A percentile compares a stretch with the other conserved stretches of the same genome.
Conservation (phyloP, 2,797 vertebrate species). For the Platalea minor region DNA sequence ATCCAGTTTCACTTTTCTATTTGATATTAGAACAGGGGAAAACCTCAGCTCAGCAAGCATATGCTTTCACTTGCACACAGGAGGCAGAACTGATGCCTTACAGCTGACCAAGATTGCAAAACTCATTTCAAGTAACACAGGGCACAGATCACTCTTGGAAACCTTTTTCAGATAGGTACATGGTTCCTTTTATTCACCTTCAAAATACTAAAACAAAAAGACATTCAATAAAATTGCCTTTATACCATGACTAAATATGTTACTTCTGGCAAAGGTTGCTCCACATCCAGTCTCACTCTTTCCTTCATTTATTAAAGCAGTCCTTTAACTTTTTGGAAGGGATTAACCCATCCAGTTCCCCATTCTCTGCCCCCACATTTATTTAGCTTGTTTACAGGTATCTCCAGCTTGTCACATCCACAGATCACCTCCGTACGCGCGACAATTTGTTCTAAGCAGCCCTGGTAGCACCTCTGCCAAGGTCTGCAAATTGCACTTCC, state of each 20-base stretch:
- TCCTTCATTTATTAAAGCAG: not conserved
- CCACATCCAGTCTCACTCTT: not conserved
- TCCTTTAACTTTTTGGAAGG: not conserved
- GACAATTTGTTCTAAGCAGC: not conserved
- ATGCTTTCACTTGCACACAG: not conserved
- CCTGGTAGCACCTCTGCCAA: not conserved
- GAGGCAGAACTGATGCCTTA: not conserved
- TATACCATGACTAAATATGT: not conserved
- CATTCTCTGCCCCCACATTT: not conserved
- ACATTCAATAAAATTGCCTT: not conserved
- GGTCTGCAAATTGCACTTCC: not conserved
- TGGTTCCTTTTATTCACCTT: not conserved
- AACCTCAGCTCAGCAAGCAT: not conserved
- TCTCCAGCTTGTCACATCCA: not conserved
- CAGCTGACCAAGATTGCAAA: not conserved
- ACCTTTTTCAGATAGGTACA: not conserved
- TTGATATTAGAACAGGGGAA: not conserved
- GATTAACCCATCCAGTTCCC: not conserved
- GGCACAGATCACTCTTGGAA: not conserved
- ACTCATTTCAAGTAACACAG: not conserved
- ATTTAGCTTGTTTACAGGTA: not conserved
- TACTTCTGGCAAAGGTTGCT: not conserved
- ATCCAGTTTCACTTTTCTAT: conserved; percentile 23
- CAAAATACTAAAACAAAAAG: not conserved
- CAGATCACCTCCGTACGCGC: not conserved